Evolutionary conservation across 2,888 invertebrate species (phyloP).

Genomic region (Cephus runcator): DNA sequence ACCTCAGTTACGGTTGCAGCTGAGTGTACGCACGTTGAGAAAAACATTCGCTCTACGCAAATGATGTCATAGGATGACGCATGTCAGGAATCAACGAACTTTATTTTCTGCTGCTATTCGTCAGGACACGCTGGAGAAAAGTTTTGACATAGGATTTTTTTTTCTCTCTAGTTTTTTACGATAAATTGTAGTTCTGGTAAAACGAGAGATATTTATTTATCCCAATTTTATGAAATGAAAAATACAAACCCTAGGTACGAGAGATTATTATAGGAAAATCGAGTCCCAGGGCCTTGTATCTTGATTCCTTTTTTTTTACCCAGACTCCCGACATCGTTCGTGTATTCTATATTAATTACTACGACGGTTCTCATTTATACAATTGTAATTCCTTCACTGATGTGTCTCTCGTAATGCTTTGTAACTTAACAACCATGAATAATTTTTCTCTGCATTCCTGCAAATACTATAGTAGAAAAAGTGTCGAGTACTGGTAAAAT

Average conservation of each 20-base stretch:
- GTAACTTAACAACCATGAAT: not conserved
- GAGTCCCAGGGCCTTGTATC: not conserved
- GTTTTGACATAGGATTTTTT: not conserved
- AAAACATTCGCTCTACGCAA: constrained; percentile 3
- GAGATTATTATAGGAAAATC: not conserved
- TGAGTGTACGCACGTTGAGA: not conserved
- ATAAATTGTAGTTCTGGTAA: not conserved
- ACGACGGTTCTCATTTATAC: not conserved
- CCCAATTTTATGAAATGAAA: not conserved
- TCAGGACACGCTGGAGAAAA: not conserved
- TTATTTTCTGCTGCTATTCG: not conserved
- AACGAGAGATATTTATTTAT: constrained; percentile 4
- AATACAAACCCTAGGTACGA: not conserved
- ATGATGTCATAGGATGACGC: constrained; percentile 21
- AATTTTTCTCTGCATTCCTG: not conserved
- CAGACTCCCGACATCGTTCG: not conserved
- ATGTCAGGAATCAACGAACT: constrained; percentile 22
- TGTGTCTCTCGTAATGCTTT: not conserved
- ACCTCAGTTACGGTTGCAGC: constrained; percentile 12
- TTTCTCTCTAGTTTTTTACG: not conserved
- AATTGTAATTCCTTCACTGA: not conserved
- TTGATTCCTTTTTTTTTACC: not conserved
- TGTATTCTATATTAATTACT: not conserved
- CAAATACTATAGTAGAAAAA: not conserved
- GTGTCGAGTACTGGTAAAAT: not conserved